Conservation (phyloP, 2,113 vertebrate species). For the Mesembrinibis cayennensis region DNA sequence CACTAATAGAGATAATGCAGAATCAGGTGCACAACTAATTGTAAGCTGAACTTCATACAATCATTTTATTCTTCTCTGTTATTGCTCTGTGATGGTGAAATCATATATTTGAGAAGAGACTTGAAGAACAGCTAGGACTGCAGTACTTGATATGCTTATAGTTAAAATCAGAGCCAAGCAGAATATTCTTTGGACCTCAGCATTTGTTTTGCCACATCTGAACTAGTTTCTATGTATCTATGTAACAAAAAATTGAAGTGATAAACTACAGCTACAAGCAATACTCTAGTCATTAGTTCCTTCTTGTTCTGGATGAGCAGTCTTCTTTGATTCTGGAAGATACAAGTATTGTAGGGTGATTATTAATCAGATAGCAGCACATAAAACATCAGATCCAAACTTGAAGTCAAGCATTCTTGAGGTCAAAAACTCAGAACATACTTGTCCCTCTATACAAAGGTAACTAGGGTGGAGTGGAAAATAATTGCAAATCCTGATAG, state of each 20-base stretch:
- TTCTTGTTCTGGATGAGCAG: constrained; percentile 8
- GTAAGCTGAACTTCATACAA: background rate
- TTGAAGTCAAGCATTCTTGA: background rate
- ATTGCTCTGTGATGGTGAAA: background rate
- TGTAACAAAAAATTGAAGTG: background rate
- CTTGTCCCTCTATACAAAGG: background rate
- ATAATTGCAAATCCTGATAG: background rate
- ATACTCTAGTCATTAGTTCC: background rate
- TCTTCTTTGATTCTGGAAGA: constrained; percentile 12
- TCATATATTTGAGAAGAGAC: background rate
- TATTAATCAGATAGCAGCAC: background rate
- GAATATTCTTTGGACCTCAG: background rate
- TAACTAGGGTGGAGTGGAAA: background rate
- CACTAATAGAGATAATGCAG: background rate
- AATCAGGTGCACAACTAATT: background rate
- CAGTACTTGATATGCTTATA: background rate
- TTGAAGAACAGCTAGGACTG: background rate
- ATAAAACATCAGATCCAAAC: background rate
- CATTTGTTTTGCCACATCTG: background rate
- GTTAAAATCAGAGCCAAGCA: background rate
- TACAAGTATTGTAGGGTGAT: background rate
- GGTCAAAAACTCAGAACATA: background rate
- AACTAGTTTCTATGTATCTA: background rate
- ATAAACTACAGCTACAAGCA: background rate
- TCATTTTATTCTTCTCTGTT: background rate